These are phyloP conservation scores for Pocillopora meandrina DNA, from an alignment of 92 coral and sea anemone species.

Conservation along the genomic window DNA sequence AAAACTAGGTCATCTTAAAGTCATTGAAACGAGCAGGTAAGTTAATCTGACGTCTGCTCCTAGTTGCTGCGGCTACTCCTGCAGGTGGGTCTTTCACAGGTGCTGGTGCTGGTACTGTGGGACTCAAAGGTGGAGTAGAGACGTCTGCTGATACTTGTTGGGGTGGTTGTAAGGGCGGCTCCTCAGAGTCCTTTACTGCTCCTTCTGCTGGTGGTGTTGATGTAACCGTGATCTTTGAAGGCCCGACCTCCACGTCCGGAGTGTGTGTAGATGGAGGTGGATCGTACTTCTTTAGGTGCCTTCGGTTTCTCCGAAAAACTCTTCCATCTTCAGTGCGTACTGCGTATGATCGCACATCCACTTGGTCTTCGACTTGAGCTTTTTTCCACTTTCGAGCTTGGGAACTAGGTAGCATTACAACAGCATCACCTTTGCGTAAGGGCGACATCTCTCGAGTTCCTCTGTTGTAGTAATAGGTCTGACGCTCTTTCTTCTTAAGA, in stretches of 20 bases:
- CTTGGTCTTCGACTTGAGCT: slow-evolving; percentile 17
- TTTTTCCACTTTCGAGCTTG: slow-evolving; percentile 21
- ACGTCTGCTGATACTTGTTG: slow-evolving; percentile 21
- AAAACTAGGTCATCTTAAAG: slow-evolving; percentile 18
- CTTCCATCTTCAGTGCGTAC: slow-evolving; percentile 14
- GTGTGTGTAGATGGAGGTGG: no score
- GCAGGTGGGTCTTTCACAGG: slow-evolving; percentile 11
- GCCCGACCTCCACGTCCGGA: no score
- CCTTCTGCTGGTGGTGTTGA: no score
- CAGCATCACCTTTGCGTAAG: slow-evolving; percentile 15
- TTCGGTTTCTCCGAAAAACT: no score
- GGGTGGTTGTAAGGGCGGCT: slow-evolving; percentile 28
- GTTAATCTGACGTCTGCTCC: slow-evolving; percentile 11
- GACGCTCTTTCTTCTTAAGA: slow-evolving; percentile 19
- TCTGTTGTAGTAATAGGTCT: slow-evolving; percentile 8
- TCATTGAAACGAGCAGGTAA: slow-evolving; percentile 16
- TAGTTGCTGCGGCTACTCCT: slow-evolving; percentile 16
- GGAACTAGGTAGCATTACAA: slow-evolving; percentile 6
- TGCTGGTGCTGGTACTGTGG: neutral
- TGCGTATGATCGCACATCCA: slow-evolving; percentile 19
- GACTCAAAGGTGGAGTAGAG: slow-evolving; percentile 3
- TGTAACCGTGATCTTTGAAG: no score
- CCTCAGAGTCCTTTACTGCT: no score
- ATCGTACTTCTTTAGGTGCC: no score
- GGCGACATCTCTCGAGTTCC: slow-evolving; percentile 16